Base-by-base conservation (phyloP, 2,797 vertebrate species). In the Austrolebias charrua region DNA sequence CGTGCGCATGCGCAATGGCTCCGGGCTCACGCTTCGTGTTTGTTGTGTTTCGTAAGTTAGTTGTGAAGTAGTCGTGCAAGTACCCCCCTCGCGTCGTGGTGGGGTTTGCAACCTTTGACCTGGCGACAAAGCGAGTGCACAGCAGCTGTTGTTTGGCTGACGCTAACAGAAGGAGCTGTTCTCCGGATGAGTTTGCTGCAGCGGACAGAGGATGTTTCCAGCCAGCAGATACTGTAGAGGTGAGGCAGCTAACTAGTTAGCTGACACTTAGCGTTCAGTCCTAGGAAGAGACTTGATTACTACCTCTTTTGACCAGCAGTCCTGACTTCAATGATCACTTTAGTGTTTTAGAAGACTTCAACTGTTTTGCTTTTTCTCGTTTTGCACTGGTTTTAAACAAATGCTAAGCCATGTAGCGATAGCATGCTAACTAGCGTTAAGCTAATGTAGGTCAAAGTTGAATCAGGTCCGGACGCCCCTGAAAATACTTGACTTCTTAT, bases 361-460 rank as follows among this genome's bases (percentile, higher is more conserved):
- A 29, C 6, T 24, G 0, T 0, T 40, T 31, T n/a, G 0, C 7
- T 7, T 24, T 5, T 24, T 0, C 15, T 11, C 18, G 1, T 24
- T 2, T 6, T 9, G 16, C 29, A 38, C 6, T 16, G 5, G 10
- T 6, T 24, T 44, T 58, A 0, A 4, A 20, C 0, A 16, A 9
- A 19, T 15, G 19, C 20, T 58, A 24, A 18, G 24, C 13, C 3
- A n/a, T n/a, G 19, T 58, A 43, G 59, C 48, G 40, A 40, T 48
- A 46, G 47, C 10, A 13, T 42, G 8, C 13, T 8, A n/a, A 19
- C 66, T 88, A 87, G 84, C 81, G 4, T 66, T 0, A 5, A 69
- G 83, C 81, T 81, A 78, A 75, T 86, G 40, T 92, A 71, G 92
- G 91, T 75, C 28, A 93, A 91, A 93, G 92, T 67, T 92, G 73